Conservation (phyloP, 2,113 vertebrate species). For the Oncorhynchus mykiss region DNA sequence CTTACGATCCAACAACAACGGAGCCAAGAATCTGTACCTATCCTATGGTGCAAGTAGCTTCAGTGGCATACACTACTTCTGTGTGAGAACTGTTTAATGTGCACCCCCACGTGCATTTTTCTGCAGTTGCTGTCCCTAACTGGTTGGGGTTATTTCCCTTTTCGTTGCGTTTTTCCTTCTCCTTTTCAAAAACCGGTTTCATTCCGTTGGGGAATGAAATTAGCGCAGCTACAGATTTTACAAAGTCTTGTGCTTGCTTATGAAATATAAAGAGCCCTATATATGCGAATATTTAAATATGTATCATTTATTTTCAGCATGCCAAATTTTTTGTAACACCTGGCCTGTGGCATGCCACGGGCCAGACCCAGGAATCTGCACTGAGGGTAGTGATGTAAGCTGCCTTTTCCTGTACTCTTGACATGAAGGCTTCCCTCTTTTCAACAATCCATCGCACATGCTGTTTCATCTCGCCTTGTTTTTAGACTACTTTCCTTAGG, state of each 20-base stretch:
- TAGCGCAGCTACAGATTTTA: constrained; percentile 55
- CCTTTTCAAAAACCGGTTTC: constrained; percentile 28
- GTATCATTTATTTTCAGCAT: constrained; percentile 42
- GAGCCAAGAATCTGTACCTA: constrained; percentile 46
- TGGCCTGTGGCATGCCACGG: constrained; percentile 17
- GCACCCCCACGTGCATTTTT: background rate
- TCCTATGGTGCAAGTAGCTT: constrained; percentile 16
- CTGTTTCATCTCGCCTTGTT: background rate
- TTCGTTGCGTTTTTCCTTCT: background rate
- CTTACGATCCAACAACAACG: constrained; percentile 25
- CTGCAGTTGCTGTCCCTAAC: constrained; percentile 30
- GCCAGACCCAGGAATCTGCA: constrained; percentile 38
- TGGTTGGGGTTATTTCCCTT: constrained; percentile 17
- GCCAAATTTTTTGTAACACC: constrained; percentile 43
- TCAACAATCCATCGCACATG: constrained; percentile 7
- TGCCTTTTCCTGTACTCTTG: constrained; percentile 39
- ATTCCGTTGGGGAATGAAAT: constrained; percentile 41
- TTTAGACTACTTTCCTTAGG: too few species aligned
- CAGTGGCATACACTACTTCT: too few species aligned
- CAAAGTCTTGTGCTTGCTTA: constrained; percentile 45
- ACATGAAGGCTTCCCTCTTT: constrained; percentile 28
- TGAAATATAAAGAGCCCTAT: constrained; percentile 44
- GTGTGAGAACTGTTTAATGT: too few species aligned
- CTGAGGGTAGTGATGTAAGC: constrained; percentile 35
- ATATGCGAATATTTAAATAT: constrained; percentile 48